Percentiles rank a stretch among this genome's conserved stretches.
These are phyloP conservation scores for Fopius arisanus DNA, from an alignment of 1,140 invertebrate species.

Conservation along the genomic window DNA sequence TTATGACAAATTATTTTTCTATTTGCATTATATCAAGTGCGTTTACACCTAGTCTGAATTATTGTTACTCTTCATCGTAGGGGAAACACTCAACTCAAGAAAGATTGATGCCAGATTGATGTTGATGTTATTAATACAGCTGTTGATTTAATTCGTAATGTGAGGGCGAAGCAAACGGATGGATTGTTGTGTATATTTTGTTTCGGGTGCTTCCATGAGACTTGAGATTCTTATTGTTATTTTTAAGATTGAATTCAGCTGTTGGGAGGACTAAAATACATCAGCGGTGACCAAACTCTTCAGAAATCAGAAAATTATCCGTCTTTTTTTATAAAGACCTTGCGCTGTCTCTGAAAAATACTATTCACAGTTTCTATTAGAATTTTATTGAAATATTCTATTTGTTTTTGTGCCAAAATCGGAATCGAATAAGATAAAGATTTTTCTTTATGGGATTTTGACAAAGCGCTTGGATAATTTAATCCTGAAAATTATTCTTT, in stretches of 20 bases:
- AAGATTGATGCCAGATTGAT: not conserved
- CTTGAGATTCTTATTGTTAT: constrained; percentile 37
- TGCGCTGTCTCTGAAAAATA: no score
- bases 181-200: constrained; percentile 44
- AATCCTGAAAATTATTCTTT: not conserved
- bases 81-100: not conserved
- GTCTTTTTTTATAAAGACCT: no score
- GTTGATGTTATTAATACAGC: not conserved
- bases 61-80: constrained; percentile 30
- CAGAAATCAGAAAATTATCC: no score
- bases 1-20: not conserved
- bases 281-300: not conserved
- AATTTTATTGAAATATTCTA: no score
- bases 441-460: no score
- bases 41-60: constrained; percentile 55
- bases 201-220: constrained; percentile 61
- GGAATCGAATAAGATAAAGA: no score
- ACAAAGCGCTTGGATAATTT: no score
- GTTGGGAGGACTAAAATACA: not conserved
- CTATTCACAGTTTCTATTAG: no score
- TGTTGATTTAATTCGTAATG: not conserved
- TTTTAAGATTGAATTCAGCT: not conserved
- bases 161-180: not conserved
- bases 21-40: constrained; percentile 31
- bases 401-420: no score